Evolutionary conservation across 2,113 vertebrate species (phyloP), one percentile per base, ranked within the genome.

Genomic region (Microtus pennsylvanicus): DNA sequence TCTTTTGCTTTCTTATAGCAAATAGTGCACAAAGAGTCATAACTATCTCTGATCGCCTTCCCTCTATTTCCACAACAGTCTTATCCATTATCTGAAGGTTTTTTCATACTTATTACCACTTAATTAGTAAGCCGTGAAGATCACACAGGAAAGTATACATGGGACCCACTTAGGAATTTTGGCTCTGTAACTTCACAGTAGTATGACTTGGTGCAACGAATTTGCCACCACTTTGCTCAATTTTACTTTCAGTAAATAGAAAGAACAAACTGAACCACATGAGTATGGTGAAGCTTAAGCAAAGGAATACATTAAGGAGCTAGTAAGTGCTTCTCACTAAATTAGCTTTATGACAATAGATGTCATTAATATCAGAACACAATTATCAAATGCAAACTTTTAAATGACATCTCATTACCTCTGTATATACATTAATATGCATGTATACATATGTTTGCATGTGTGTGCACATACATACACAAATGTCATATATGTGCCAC

Each of bases 1-100:
- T 14, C 14, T 52, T 85, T 97, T 81, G 90, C 5, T 85, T 70
- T 86, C n/a, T 72, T 91, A 16, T 86, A 55, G 35, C n/a, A 90
- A 90, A 63, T 13, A 89, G 89, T 30, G 63, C n/a, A 52, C 21
- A 87, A 75, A 75, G 0, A 82, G 5, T 10, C 45, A 45, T 12
- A 89, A 42, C 65, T 65, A 30, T 21, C 38, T 52, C 28, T 80
- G 24, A 70, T 45, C 22, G 52, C 21, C 8, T 86, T 75, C 35
- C 47, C 86, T 91, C 3, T 80, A 65, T 92, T 87, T 87, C 17
- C 69, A 87, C 5, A 88, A 22, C 6, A 83, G 22, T 75, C 10
- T 81, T 85, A 90, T 42, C 7, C 13, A 30, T 38, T 16, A 67
- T 74, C 22, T 72, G 45, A 89, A 28, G 21, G 16, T 42, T 28